Evolutionary conservation across 2,888 invertebrate genomes (phyloP), one percentile per base, ranked within the genome.

Genomic region (Caenorhabditis wallacei): DNA sequence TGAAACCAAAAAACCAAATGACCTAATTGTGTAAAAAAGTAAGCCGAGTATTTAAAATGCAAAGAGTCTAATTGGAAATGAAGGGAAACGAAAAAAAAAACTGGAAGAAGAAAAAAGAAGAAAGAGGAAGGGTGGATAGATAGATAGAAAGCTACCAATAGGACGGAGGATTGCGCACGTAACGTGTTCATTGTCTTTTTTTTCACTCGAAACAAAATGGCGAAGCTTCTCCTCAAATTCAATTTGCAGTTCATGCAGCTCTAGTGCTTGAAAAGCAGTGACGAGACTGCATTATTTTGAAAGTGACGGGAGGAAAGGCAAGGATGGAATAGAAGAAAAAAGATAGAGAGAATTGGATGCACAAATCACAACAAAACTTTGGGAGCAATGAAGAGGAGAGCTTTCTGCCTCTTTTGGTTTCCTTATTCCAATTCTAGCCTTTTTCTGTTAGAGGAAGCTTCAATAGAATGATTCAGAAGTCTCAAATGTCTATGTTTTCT

Each of bases 231-330:
- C 66, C 64, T 66, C 66, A 66, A 75, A 75, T 75, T 75, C 75
- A 75, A 75, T 75, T 75, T 75, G 75, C 75, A 66, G 75, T 66
- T 66, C 48, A 66, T 48, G 66, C 40, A 75, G 66, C 57, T 66
- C 66, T 66, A 66, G 63, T 66, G 75, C 66, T 75, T 57, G 66
- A 66, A 66, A 64, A 63, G 66, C 66, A 66, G 66, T 66, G 66
- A 66, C 66, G 66, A 66, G 66, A 66, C 66, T 66, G 66, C 66
- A 66, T 66, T 66, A 66, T 66, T 66, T 66, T 66, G 51, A 66
- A 66, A 66, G 66, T 66, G 66, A 66, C 66, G 53, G 53, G 64
- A n/a, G 18, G 48, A 64, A 61, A 51, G 51, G 51, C 26, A 51
- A 51, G 64, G 51, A 64, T n/a, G 53, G 48, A 66, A 66, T 40